Base-by-base conservation (phyloP, 2,113 vertebrate genomes). In the Pavo muticus region DNA sequence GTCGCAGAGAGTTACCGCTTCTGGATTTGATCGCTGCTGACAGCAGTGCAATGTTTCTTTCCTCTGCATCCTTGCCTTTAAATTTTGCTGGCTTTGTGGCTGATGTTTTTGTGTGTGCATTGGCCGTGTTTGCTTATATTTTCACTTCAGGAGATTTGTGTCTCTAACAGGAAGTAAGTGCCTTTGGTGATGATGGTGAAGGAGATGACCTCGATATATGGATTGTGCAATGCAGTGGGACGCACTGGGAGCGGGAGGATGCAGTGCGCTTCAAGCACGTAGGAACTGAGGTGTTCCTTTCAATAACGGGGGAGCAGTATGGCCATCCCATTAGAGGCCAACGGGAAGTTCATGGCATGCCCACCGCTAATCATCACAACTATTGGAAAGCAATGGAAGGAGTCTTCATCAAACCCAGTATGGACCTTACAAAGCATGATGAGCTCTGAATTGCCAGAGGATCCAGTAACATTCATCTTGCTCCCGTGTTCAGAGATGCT, bases 311-410 rank as follows among this genome's bases (percentile, higher is more conserved):
- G 3, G 99, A 99, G 83, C 99, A 99, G 96, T 99, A 99, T 5
- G 98, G 99, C 10, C 99, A 98, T 92, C 99, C 99, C 68, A 99
- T 99, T 83, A 96, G 99, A 3, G 99, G 99, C 27, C 99, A 99
- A 77, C 97, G 97, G 3, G 99, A 99, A 93, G 99, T 99, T 7
- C 99, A 99, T 16, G 99, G 98, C 94, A 99, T 99, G 98, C 57
- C 96, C 73, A 84, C 98, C 0, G 92, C 99, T 89, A 99, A 97
- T 93, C 97, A 97, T 12, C 97, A 99, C 98, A 99, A 98, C 95
- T 99, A 97, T 57, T 99, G 99, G 99, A 99, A 98, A 69, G 98
- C 98, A 84, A 99, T 99, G 99, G 99, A 99, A 91, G 99, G 99
- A 5, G 97, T 99, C 93, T 99, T 99, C 97, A 98, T 99, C 97